Evolutionary conservation across 2,888 invertebrate species (phyloP), one percentile per base, ranked within the genome.

Genomic region (Laspeyria flexula): DNA sequence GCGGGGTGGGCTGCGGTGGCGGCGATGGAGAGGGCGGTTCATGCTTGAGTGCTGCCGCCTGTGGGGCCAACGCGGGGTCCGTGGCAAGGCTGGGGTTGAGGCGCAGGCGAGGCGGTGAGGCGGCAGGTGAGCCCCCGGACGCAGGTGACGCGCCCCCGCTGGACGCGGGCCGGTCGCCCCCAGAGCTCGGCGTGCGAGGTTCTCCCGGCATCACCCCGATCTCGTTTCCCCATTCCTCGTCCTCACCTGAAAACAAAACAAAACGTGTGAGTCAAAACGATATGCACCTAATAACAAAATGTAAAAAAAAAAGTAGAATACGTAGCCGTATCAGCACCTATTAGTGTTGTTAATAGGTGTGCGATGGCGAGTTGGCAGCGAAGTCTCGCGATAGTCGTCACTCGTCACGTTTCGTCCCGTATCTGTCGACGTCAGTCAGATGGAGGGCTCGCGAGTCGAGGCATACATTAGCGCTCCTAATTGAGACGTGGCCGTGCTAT

Each of bases 21-120:
- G 93, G 93, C 0, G 92, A 89, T 37, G 93, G 92, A 0, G 93
- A 85, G 49, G 89, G 87, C 16, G 91, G 86, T 60, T 88, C 89
- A 48, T 79, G 85, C 57, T 88, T 93, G 10, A 93, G 85, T 41
- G 94, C 88, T 58, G 95, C 93, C 42, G 95, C 94, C 66, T 94
- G 94, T 23, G 95, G 94, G 61, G 95, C 94, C 15, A 96, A 90
- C 9, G 97, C 97, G 1, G 97, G 97, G 87, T 97, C 97, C 30
- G 96, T 96, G 43, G 96, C 96, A 64, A 97, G 93, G 81, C 95
- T 95, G 55, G 96, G 91, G 86, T 96, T 97, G 66, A 97, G 93
- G 63, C 97, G 94, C 73, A 97, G 91, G 72, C 95, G 94, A 65
- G 96, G 96, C 67, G 93, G 91, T 30, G 89, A 87, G 30, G 86